These are phyloP conservation scores for Physeter macrocephalus DNA, from an alignment of 2,113 vertebrate genomes.

Conservation along the genomic window DNA sequence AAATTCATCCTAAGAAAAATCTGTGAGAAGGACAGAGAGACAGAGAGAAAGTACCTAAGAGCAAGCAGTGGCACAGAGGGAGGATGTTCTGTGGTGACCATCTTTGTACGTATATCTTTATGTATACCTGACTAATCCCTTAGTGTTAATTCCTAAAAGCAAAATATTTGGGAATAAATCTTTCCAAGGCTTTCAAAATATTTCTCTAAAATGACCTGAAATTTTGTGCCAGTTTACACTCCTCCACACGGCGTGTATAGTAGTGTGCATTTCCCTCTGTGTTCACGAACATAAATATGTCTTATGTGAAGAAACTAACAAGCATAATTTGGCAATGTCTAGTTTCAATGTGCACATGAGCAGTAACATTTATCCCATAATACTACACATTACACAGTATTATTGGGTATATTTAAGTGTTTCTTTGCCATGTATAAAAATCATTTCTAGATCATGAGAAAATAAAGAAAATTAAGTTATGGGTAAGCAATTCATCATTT, in stretches of 20 bases:
- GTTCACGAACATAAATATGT: background rate
- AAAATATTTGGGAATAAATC: conserved; percentile 20
- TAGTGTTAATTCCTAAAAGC: conserved; percentile 16
- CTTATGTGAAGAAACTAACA: background rate
- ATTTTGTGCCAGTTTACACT: background rate
- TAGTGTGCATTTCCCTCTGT: background rate
- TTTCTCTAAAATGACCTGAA: conserved; percentile 5
- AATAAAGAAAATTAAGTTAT: conserved; percentile 16
- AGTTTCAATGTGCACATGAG: background rate
- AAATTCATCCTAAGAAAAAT: conserved; percentile 16
- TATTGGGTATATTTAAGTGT: conserved; percentile 1
- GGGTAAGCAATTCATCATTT: background rate
- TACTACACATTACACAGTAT: background rate
- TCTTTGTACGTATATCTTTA: background rate
- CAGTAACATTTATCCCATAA: background rate
- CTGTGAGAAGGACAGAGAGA: background rate
- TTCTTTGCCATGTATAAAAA: conserved; percentile 24
- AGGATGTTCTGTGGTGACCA: background rate
- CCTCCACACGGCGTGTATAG: background rate
- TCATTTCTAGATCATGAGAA: conserved; percentile 13
- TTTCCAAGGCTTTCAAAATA: background rate
- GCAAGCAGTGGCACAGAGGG: background rate
- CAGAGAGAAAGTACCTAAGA: background rate
- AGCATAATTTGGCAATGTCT: background rate
- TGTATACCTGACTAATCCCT: background rate